A percentile compares a stretch with the other conserved stretches of the same genome.
phyloP scores from a whole-genome alignment of 2,113 vertebrate species.

The Xenopus tropicalis region UCB_Xtro_10.0 CM004448.2:30068001-30068500 shows the following conservation, averaged over 20 bases:
- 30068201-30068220: slow-evolving; percentile 25
- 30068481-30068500: too few species aligned
- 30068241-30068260: slow-evolving; percentile 1
- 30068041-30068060: slow-evolving; percentile 8
- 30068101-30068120: background rate
- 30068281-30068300: slow-evolving; percentile 8
- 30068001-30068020: slow-evolving; percentile 39
- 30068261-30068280: slow-evolving; percentile 29
- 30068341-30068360: background rate
- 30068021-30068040: slow-evolving; percentile 20
- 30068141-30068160: slow-evolving; percentile 10
- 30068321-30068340: slow-evolving; percentile 7
- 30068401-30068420: background rate
- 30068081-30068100: background rate
- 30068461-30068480: too few species aligned
- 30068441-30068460: too few species aligned
- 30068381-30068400: background rate
- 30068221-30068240: slow-evolving; percentile 20
- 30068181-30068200: slow-evolving; percentile 23
- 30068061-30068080: background rate
- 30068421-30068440: background rate
- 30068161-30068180: slow-evolving; percentile 15
- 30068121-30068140: slow-evolving; percentile 1
- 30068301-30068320: slow-evolving; percentile 11
- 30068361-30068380: background rate